Evolutionary conservation across 2,797 vertebrate species (phyloP), one percentile per base, ranked within the genome.

Genomic region (Oophaga sylvatica): DNA sequence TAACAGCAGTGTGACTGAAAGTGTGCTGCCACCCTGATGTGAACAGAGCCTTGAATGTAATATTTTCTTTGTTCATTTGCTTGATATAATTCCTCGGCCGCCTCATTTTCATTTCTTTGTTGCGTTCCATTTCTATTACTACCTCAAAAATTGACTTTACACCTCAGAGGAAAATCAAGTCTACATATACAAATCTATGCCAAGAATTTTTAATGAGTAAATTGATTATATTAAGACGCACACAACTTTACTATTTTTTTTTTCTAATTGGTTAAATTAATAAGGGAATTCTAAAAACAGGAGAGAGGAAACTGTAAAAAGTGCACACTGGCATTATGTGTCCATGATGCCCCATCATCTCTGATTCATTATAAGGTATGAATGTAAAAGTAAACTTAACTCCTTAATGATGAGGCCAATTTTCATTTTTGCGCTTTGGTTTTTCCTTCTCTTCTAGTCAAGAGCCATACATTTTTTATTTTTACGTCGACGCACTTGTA

Each of bases 131-230:
- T 70, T 10, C 10, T 16, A 45, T 73, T 20, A 73, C 10, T 73
- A 73, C 70, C 70, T 73, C 20, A 31, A 45, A 73, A 45, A 73
- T 73, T 45, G 70, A 73, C 35, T 73, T 73, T 20, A 45, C 35
- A 45, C 70, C 70, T 45, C 35, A 73, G 70, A 73, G 19, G 70
- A 73, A 73, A 45, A 73, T 45, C 2, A 45, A 22, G 31, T 41
- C 31, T 45, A 19, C 5, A 41, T 45, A 41, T 73, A 45, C 17
- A 20, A 20, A 22, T 20, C 35, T 45, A 41, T 73, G 70, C 35
- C 70, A 73, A 22, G 70, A 71, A 71, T 71, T 17, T 17, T 16
- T 71, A 71, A 71, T 71, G 31, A 73, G 70, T 45, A 20, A 45
- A 73, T 41, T 20, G 35, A 45, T 45, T 35, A 10, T 20, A 45